Conservation (phyloP, 2,797 vertebrate species). For the Tapirus indicus region DNA sequence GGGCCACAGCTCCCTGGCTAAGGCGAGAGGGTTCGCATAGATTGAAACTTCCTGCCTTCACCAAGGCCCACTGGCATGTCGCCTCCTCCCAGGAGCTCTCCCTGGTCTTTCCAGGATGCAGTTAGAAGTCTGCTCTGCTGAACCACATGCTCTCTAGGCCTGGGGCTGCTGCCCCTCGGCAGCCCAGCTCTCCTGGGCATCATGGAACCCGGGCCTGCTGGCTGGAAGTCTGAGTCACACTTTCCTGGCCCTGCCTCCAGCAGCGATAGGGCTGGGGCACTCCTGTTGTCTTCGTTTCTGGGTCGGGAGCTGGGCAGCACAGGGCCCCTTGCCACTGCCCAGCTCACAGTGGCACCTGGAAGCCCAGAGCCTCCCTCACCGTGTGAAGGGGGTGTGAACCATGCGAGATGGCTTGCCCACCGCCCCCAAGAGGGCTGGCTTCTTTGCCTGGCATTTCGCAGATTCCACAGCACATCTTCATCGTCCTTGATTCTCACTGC, state of each 20-base stretch:
- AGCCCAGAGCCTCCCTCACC: neutral
- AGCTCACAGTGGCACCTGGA: neutral
- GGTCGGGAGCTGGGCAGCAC: neutral
- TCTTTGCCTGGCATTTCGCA: neutral
- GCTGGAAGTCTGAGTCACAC: neutral
- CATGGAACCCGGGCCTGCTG: no score
- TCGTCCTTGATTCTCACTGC: neutral
- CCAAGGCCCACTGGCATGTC: neutral
- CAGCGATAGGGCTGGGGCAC: neutral
- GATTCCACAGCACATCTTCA: no score
- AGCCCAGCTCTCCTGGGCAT: neutral
- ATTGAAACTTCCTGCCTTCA: neutral
- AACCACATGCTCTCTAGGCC: neutral
- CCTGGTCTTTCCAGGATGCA: neutral
- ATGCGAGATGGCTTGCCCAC: neutral
- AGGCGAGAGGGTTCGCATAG: neutral
- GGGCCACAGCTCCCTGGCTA: neutral
- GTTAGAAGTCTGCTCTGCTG: neutral
- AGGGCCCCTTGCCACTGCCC: no score
- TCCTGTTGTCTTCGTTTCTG: neutral
- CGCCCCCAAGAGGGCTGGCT: neutral
- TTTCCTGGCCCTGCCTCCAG: neutral
- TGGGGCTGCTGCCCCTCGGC: neutral
- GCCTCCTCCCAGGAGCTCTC: neutral
- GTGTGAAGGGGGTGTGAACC: no score